Evolutionary conservation across 2,888 invertebrate genomes (phyloP).

Genomic region (Philaethria dido): DNA sequence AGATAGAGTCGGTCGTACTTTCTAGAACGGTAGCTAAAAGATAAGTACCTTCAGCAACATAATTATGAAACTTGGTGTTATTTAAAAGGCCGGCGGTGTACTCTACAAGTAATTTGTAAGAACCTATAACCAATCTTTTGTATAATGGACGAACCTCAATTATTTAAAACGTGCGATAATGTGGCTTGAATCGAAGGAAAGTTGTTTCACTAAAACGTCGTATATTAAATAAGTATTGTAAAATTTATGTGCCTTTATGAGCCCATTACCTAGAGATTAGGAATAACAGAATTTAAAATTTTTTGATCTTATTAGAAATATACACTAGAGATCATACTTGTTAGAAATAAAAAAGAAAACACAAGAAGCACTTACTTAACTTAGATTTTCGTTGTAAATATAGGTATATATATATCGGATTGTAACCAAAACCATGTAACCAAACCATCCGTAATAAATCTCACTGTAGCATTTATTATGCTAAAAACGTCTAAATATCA

Average conservation of each 20-base stretch:
- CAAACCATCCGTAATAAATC: too few species aligned
- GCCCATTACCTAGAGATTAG: background rate
- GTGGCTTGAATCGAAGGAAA: slow-evolving; percentile 37
- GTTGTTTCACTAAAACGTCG: slow-evolving; percentile 27
- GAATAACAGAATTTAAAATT: too few species aligned
- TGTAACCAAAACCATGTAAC: too few species aligned
- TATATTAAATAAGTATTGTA: background rate
- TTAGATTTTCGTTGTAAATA: too few species aligned
- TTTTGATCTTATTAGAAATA: slow-evolving; percentile 2
- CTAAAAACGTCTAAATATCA: background rate
- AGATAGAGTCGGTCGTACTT: slow-evolving; percentile 17
- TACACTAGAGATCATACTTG: too few species aligned
- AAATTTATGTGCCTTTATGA: background rate
- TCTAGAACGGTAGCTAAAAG: slow-evolving; percentile 34
- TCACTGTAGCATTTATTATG: too few species aligned
- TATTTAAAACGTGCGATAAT: slow-evolving; percentile 47
- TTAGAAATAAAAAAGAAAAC: too few species aligned
- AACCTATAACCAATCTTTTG: slow-evolving; percentile 44
- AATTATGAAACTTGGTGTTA: slow-evolving; percentile 34
- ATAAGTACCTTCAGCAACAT: slow-evolving; percentile 34
- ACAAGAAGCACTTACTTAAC: too few species aligned
- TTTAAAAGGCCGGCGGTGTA: slow-evolving; percentile 39
- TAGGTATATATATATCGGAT: too few species aligned
- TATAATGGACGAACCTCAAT: slow-evolving; percentile 47
- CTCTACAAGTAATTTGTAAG: slow-evolving; percentile 44